Percentiles rank a stretch among this genome's conserved stretches.
phyloP scores from a whole-genome alignment of 2,888 invertebrate genomes.

The Antheraea assamensis region DNA sequence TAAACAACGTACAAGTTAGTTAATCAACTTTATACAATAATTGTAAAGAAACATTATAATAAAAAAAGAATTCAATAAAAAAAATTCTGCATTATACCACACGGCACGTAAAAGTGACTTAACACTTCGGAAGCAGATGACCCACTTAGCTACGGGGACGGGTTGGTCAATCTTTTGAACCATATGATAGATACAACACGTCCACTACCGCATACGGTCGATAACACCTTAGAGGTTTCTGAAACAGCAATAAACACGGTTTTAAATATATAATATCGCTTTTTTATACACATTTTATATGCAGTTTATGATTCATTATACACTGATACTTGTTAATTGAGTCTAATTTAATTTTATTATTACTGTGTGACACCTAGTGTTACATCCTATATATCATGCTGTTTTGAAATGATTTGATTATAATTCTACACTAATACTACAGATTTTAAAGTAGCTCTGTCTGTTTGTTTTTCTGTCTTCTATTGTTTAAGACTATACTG shows the following conservation, averaged over 20 bases:
- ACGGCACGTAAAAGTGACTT: slow-evolving; percentile 39
- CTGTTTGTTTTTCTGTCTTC: no score
- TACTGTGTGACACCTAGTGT: background rate
- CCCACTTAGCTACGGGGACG: slow-evolving; percentile 36
- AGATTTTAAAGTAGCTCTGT: no score
- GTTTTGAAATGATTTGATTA: no score
- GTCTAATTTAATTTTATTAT: background rate
- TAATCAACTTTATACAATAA: slow-evolving; percentile 10
- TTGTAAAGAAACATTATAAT: background rate
- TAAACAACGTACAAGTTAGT: slow-evolving; percentile 9
- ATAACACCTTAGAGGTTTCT: background rate
- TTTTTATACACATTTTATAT: background rate
- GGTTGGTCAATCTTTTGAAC: slow-evolving; percentile 25
- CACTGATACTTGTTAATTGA: background rate
- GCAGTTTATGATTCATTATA: background rate
- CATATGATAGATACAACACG: slow-evolving; percentile 23
- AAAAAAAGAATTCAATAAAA: background rate
- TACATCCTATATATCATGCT: no score
- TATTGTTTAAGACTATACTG: no score
- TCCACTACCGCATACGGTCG: slow-evolving; percentile 25
- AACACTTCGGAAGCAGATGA: slow-evolving; percentile 44
- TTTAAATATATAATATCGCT: background rate
- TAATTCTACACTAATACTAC: no score
- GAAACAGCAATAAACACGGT: background rate
- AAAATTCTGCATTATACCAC: slow-evolving; percentile 24